phyloP scores from a whole-genome alignment of 2,888 invertebrate genomes.

The Campopleginae sp. region DNA sequence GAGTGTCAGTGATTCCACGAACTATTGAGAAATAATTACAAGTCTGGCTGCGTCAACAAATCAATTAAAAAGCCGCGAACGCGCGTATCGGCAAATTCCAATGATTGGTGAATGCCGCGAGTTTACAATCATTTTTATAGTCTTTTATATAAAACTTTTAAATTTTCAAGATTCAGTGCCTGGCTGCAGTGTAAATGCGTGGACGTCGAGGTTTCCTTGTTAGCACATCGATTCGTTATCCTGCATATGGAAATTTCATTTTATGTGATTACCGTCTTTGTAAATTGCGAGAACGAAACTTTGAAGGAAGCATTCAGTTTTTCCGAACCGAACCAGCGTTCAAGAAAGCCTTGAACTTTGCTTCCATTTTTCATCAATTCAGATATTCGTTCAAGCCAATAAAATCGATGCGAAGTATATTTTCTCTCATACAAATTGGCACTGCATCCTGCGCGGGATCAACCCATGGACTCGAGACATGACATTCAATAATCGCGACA shows the following conservation, averaged over 20 bases:
- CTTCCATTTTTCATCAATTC: neutral
- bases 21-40: slow-evolving; percentile 45
- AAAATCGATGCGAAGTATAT: neutral
- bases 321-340: neutral
- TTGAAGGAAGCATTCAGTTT: neutral
- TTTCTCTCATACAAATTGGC: neutral
- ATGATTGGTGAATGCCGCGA: neutral
- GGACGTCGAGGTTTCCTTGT: neutral
- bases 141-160: neutral
- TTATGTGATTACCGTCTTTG: neutral
- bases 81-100: neutral
- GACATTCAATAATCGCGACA: neutral
- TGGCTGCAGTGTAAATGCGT: neutral
- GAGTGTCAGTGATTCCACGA: slow-evolving; percentile 28
- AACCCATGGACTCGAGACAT: slow-evolving; percentile 3
- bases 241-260: neutral
- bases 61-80: slow-evolving; percentile 1
- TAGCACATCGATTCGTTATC: neutral
- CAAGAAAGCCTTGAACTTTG: neutral
- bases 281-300: neutral
- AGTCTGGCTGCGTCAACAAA: neutral
- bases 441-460: neutral
- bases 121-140: neutral
- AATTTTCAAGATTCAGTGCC: neutral
- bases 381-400: neutral